Evolutionary conservation across 2,797 vertebrate genomes (phyloP).

Genomic region (Brachyrhaphis roseni): DNA sequence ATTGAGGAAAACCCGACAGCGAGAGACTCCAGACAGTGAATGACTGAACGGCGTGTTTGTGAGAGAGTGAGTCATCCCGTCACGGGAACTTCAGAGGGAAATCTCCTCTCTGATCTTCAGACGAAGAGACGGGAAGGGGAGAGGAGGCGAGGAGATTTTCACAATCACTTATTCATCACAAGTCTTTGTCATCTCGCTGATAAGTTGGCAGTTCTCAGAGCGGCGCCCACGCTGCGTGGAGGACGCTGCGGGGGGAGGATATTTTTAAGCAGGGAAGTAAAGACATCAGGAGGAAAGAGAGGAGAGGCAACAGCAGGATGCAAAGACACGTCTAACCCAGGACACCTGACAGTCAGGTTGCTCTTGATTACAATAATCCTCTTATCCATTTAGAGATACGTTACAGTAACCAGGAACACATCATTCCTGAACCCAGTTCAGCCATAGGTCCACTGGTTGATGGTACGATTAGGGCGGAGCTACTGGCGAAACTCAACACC

Average conservation of each 20-base stretch:
- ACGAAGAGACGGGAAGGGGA: constrained; percentile 10
- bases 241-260: neutral
- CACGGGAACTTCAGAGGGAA: constrained; percentile 53
- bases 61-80: constrained; percentile 1
- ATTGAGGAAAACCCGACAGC: neutral
- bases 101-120: constrained; percentile 30
- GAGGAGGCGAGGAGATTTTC: constrained; percentile 12
- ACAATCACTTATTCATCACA: constrained; percentile 61
- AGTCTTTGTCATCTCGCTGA: constrained; percentile 30
- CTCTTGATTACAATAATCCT: neutral
- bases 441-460: too few species aligned
- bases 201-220: constrained; percentile 27
- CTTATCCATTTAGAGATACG: too few species aligned
- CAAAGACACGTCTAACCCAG: neutral
- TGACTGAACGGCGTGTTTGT: neutral
- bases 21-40: neutral
- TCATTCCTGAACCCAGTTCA: too few species aligned
- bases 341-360: constrained; percentile 8
- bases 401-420: too few species aligned
- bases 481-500: too few species aligned
- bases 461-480: too few species aligned
- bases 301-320: constrained; percentile 4
- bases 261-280: constrained; percentile 10
- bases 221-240: neutral
- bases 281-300: constrained; percentile 5